Evolutionary conservation across 2,888 invertebrate species (phyloP).

Genomic region (Leptinotarsa tumamoca): DNA sequence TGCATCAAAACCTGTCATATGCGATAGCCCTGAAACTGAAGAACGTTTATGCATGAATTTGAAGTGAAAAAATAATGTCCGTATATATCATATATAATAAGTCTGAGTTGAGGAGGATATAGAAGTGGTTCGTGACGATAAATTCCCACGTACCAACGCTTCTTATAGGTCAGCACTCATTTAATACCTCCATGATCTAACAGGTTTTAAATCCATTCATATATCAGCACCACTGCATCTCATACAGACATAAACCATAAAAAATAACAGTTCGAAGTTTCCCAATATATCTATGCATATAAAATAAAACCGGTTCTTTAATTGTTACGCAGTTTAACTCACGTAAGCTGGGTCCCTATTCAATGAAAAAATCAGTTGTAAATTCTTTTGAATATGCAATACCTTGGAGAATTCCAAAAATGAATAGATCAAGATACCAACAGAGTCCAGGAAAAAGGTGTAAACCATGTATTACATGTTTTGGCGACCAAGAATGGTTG

Average conservation of each 20-base stretch:
- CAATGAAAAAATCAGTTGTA: too few relatives aligned
- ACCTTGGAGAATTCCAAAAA: too few relatives aligned
- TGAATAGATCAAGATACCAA: too few relatives aligned
- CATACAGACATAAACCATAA: neutral
- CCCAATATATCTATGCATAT: neutral
- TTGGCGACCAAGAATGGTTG: too few relatives aligned
- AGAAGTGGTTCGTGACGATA: neutral
- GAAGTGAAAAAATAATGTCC: neutral
- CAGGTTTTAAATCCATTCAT: conserved; percentile 9
- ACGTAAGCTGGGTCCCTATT: too few relatives aligned
- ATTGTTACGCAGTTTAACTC: neutral
- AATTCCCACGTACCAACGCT: neutral
- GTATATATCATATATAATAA: neutral
- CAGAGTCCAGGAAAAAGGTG: too few relatives aligned
- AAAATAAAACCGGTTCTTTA: neutral
- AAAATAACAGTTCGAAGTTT: neutral
- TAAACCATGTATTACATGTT: too few relatives aligned
- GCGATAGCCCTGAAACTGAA: too few relatives aligned
- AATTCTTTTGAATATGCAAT: too few relatives aligned
- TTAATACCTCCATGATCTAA: neutral
- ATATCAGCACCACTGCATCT: conserved; percentile 3
- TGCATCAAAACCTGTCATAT: too few relatives aligned
- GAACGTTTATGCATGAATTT: too few relatives aligned
- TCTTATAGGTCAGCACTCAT: neutral
- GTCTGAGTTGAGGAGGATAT: too few relatives aligned